Conservation (phyloP, 2,888 invertebrate species). For the Andrena marginata region DNA sequence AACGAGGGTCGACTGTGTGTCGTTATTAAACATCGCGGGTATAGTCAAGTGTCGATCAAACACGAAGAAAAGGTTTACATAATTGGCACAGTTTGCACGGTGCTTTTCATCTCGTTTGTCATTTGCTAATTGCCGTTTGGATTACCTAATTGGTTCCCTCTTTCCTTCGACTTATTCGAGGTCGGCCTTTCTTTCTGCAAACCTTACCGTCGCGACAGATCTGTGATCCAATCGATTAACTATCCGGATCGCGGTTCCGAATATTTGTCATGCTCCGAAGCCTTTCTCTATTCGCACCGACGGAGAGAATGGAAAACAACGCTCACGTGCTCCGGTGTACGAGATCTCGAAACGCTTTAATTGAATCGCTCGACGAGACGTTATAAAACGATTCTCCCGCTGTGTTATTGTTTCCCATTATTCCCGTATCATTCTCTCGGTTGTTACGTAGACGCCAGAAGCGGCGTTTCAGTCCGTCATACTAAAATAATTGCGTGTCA, state of each 20-base stretch:
- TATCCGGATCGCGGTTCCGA: not conserved
- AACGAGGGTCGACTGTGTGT: not conserved
- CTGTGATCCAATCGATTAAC: not conserved
- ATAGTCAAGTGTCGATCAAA: not conserved
- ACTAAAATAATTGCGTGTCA: conserved; percentile 6
- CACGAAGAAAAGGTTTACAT: not conserved
- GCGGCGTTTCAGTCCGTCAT: not conserved
- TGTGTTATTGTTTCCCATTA: not conserved
- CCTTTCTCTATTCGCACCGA: too few relatives aligned
- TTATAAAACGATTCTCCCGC: not conserved
- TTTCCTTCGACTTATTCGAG: not conserved
- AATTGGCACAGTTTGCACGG: conserved; percentile 13
- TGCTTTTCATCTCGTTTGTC: conserved; percentile 3
- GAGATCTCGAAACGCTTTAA: too few relatives aligned
- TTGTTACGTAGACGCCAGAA: not conserved
- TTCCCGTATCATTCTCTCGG: not conserved
- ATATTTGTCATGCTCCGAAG: too few relatives aligned
- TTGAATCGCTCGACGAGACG: not conserved
- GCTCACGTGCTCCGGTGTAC: too few relatives aligned
- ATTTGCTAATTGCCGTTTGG: conserved; percentile 18
- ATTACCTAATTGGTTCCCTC: conserved; percentile 26
- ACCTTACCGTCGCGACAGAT: not conserved
- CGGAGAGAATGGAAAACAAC: too few relatives aligned
- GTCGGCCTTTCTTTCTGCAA: conserved; percentile 10
- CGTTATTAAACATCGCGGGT: not conserved